Base-by-base conservation (phyloP, 2,888 invertebrate genomes). In the Brenthis ino region DNA sequence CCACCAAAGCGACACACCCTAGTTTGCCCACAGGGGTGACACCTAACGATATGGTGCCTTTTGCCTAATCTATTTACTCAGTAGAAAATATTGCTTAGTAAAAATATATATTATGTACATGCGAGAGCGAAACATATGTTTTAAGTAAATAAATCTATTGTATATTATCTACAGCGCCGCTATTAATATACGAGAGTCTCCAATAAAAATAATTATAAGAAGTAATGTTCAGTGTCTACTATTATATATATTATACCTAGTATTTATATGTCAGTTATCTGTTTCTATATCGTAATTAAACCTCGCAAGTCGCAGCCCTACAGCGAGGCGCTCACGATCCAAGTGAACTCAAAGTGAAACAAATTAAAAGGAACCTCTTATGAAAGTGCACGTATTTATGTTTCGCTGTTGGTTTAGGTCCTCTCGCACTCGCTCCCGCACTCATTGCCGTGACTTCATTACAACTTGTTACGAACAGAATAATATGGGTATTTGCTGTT, bases 361-460 rank as follows among this genome's bases (percentile, higher is more conserved):
- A 63, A 61, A 57, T 69, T 63, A 63, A 61, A 69, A 63, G 61
- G 56, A 60, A 55, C 28, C 60, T 57, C 57, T 65, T 65, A 61
- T 20, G 51, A 63, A 61, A 60, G 60, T 69, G 60, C 56, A 51
- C 56, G 51, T 65, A 61, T 65, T 65, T 69, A 56, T 64, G 65
- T 65, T 61, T 51, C 57, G 13, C 33, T 65, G 47, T 63, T 65
- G 69, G 61, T 65, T 65, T 65, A 69, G 65, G 65, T 43, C 51
- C 28, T 57, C 16, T 20, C 43, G 6, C 13, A 33, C 51, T 16
- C 50, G 16, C 50, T 50, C 37, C 5, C 37, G 37, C 37, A 33
- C 33, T 5, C 33, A 48, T 47, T 12, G 47, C 33, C 48, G 20
- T 43, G 54, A 60, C 58, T 67, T 60, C 60, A 37, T 60, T 57